These are phyloP conservation scores for Bicyclus anynana DNA, from an alignment of 1,140 invertebrate species.

Conservation along the genomic window DNA sequence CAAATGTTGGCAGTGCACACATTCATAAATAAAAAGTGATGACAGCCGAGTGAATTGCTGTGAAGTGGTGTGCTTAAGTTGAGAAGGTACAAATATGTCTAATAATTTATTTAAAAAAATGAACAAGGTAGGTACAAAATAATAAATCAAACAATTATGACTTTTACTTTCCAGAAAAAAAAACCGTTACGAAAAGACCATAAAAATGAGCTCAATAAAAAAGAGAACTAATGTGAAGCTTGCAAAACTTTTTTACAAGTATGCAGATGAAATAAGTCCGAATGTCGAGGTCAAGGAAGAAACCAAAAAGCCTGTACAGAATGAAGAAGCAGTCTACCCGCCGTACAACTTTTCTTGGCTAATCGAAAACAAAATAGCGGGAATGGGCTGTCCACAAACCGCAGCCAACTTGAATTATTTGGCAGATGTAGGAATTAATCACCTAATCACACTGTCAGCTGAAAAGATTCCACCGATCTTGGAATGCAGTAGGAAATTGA, in stretches of 20 bases:
- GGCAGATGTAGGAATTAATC: slow-evolving; percentile 73
- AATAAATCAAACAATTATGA: background rate
- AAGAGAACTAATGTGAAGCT: slow-evolving; percentile 60
- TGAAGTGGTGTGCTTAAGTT: background rate
- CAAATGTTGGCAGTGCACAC: slow-evolving; percentile 13
- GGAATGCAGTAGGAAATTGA: slow-evolving; percentile 66
- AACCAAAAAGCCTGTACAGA: slow-evolving; percentile 22
- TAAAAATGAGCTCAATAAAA: slow-evolving; percentile 45
- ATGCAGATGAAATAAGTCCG: slow-evolving; percentile 30
- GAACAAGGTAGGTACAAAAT: background rate
- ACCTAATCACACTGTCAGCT: slow-evolving; percentile 80
- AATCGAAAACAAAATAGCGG: slow-evolving; percentile 65
- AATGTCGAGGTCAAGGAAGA: slow-evolving; percentile 25
- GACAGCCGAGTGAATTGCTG: slow-evolving; percentile 2
- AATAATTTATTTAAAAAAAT: no score
- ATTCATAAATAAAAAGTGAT: slow-evolving; percentile 16
- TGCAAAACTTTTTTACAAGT: slow-evolving; percentile 67
- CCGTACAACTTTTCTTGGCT: slow-evolving; percentile 72
- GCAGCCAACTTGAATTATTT: slow-evolving; percentile 79
- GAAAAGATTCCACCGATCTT: slow-evolving; percentile 79
- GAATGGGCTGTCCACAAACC: slow-evolving; percentile 78
- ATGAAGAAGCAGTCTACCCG: slow-evolving; percentile 49
- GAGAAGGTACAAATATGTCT: no score
- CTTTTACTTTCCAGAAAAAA: background rate
- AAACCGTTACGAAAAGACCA: background rate